Evolutionary conservation across 2,797 vertebrate genomes (phyloP), one percentile per base, ranked within the genome.

Genomic region (Lacerta viridis): DNA sequence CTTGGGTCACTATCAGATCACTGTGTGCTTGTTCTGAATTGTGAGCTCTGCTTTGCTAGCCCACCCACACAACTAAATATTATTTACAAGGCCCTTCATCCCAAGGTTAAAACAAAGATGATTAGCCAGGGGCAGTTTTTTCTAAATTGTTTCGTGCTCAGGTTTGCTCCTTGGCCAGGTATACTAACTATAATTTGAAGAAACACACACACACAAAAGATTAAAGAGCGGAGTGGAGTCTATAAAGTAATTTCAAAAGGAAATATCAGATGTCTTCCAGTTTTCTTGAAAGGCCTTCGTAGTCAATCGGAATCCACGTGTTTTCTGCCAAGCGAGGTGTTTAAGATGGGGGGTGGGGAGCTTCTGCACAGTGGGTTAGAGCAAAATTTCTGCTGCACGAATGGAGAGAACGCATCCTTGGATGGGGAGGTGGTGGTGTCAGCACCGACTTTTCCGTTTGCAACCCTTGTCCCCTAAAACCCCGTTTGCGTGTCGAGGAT

Each of bases 261-360:
- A 91, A 90, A 20, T 93, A 87, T 89, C 84, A 91, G 75, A 87
- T 88, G 92, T 64, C 85, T 92, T 87, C 23, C 90, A 89, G 55
- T 83, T 93, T 93, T 84, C 87, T 93, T 85, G 85, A 92, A 88
- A 88, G 93, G n/a, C 91, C 83, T 92, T 93, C 83, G 39, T 33
- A 64, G 23, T 92, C 75, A 90, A 90, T 90, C 94, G 90, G 94
- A 94, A 84, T 61, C 72, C 33, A 29, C 1, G 36, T 33, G 9
- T 64, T 36, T 41, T 2, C 36, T 66, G 33, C 4, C 5, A 71
- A 50, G 33, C 11, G 17, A 59, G 23, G 18, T 27, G 36, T 41
- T 29, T 29, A 18, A 27, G 20, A 7, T 69, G 50, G 50, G 66
- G 64, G 25, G 23, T 1, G 64, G 3, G 33, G 13, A 10, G n/a